These are phyloP conservation scores for Galleria mellonella DNA, from an alignment of 1,140 invertebrate genomes.

Conservation along the genomic window DNA sequence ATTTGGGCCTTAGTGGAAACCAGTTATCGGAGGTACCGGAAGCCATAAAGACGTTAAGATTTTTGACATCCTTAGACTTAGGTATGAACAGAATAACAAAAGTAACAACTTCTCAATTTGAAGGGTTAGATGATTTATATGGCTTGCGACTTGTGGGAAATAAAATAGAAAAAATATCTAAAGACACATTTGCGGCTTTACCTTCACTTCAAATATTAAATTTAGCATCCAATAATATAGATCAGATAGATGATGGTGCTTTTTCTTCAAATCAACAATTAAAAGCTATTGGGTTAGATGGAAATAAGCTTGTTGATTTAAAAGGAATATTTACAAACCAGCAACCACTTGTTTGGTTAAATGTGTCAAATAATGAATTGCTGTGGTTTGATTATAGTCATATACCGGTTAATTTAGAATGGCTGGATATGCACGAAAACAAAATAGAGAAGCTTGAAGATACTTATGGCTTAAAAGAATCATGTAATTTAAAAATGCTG, in stretches of 20 bases:
- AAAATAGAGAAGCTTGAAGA: slow-evolving; percentile 81
- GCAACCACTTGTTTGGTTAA: slow-evolving; percentile 81
- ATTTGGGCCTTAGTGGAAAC: slow-evolving; percentile 88
- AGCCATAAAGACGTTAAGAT: slow-evolving; percentile 80
- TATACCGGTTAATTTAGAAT: slow-evolving; percentile 80
- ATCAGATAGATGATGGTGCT: slow-evolving; percentile 79
- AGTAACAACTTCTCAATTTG: slow-evolving; percentile 77
- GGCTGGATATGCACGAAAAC: slow-evolving; percentile 84
- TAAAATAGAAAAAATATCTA: slow-evolving; percentile 79
- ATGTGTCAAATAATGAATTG: slow-evolving; percentile 82
- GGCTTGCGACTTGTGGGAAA: slow-evolving; percentile 81
- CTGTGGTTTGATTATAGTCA: slow-evolving; percentile 82
- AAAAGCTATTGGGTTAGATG: slow-evolving; percentile 80
- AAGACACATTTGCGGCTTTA: slow-evolving; percentile 80
- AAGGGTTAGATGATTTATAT: slow-evolving; percentile 79
- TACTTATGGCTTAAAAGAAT: slow-evolving; percentile 83
- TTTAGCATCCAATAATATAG: slow-evolving; percentile 81
- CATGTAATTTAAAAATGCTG: slow-evolving; percentile 85
- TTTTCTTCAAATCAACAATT: slow-evolving; percentile 80
- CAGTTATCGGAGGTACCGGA: slow-evolving; percentile 82
- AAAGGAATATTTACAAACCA: slow-evolving; percentile 81
- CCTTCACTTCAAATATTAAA: slow-evolving; percentile 81
- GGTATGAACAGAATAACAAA: slow-evolving; percentile 85
- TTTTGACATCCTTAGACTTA: slow-evolving; percentile 85
- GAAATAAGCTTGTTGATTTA: slow-evolving; percentile 81